Conservation (phyloP, 2,888 invertebrate species). For the Rhamnusium bicolor region DNA sequence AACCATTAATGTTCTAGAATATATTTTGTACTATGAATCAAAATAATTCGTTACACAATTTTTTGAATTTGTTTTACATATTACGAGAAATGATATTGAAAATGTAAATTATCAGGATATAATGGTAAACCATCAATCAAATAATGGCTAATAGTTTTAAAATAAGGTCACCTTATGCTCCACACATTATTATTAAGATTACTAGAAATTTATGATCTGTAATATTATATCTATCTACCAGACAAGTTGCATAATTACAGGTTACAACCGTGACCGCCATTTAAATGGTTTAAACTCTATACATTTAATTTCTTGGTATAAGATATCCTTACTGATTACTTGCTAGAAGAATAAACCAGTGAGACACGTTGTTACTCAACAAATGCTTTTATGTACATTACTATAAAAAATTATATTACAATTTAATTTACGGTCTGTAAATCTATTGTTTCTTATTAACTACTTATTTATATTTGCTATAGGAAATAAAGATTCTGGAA, state of each 20-base stretch:
- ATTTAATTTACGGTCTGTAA: too few relatives aligned
- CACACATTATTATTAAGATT: background rate
- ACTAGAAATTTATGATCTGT: background rate
- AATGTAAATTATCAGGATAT: too few relatives aligned
- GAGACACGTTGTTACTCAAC: background rate
- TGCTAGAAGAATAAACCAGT: background rate
- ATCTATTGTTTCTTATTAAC: too few relatives aligned
- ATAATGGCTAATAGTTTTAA: background rate
- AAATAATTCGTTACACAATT: too few relatives aligned
- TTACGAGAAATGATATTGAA: too few relatives aligned
- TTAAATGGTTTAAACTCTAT: conserved; percentile 6
- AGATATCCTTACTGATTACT: conserved; percentile 21
- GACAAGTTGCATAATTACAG: background rate
- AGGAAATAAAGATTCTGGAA: too few relatives aligned
- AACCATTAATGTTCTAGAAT: too few relatives aligned
- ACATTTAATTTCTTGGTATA: background rate
- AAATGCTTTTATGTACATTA: background rate
- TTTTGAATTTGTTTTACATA: too few relatives aligned
- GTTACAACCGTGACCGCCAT: conserved; percentile 25
- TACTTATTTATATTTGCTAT: too few relatives aligned
- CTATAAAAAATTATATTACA: too few relatives aligned
- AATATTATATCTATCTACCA: conserved; percentile 9
- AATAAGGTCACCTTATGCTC: conserved; percentile 11
- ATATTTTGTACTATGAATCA: too few relatives aligned
- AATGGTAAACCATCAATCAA: too few relatives aligned